Conservation (phyloP, 2,888 invertebrate genomes). For the Volucella inflata region DNA sequence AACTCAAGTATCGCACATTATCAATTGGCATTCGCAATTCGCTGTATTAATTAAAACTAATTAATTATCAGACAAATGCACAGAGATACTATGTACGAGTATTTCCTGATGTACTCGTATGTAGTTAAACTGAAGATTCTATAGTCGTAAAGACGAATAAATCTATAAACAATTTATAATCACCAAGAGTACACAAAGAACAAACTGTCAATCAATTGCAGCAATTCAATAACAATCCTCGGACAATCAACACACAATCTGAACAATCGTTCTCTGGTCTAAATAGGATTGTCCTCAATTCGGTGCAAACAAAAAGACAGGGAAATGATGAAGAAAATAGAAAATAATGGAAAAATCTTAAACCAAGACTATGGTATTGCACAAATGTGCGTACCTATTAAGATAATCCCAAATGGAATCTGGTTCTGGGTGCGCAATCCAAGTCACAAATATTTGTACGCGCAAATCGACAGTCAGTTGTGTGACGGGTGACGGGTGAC, state of each 20-base stretch:
- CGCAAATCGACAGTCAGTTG: slow-evolving; percentile 20
- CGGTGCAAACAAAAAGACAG: slow-evolving; percentile 21
- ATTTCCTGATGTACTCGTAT: slow-evolving; percentile 65
- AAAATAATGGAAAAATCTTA: slow-evolving; percentile 38
- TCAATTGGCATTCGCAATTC: slow-evolving; percentile 32
- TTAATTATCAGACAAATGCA: slow-evolving; percentile 49
- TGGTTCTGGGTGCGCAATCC: slow-evolving; percentile 45
- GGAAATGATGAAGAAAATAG: neutral
- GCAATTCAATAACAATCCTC: slow-evolving; percentile 61
- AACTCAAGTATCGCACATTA: slow-evolving; percentile 46
- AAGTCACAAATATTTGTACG: slow-evolving; percentile 29
- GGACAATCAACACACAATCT: slow-evolving; percentile 36
- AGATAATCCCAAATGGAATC: slow-evolving; percentile 51
- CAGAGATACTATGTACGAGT: neutral
- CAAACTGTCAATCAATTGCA: slow-evolving; percentile 68
- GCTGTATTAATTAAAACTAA: slow-evolving; percentile 63
- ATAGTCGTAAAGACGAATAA: slow-evolving; percentile 27
- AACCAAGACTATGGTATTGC: slow-evolving; percentile 32
- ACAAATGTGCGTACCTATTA: slow-evolving; percentile 47
- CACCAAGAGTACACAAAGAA: slow-evolving; percentile 19
- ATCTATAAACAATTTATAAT: slow-evolving; percentile 11
- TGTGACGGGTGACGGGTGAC: too few relatives aligned
- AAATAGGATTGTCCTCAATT: slow-evolving; percentile 60
- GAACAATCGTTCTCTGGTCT: slow-evolving; percentile 16
- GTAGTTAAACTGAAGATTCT: neutral